Evolutionary conservation across 1,140 invertebrate species (phyloP), one percentile per base, ranked within the genome.

Genomic region (Hyphantria cunea): DNA sequence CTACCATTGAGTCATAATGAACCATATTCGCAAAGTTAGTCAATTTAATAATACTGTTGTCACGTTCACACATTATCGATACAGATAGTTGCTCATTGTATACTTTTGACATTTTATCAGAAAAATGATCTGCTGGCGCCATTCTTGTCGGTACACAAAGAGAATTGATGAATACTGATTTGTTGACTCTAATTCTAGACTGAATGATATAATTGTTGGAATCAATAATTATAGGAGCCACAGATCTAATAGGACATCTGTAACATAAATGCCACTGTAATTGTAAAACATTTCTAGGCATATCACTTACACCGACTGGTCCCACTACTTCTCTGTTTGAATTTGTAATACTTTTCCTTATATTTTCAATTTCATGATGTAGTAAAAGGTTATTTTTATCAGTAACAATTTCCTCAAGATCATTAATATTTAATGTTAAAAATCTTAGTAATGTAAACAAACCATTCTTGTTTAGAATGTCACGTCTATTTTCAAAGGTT

Each of bases 101-200:
- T 13, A 68, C 44, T 68, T 82, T 82, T 37, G 68, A 55, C 25
- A 63, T 60, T 64, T 84, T 76, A 58, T 76, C 86, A 41, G 66
- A 76, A 52, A 78, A 80, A 66, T 76, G 80, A 41, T 82, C 64
- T 13, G 76, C 68, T 33, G 86, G 80, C 42, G 84, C 78, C 78
- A 86, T 88, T 58, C 86, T 83, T 10, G 90, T 87, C 31, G 88
- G 86, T 25, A 92, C 71, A 68, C 68, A 82, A 5, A 92, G 65
- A 31, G 87, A 84, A 60, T 89, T 90, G 14, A 92, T 71, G 68
- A 92, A 89, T 33, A 91, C 76, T 33, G 89, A 86, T 73, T 90
- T 91, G 62, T 83, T 81, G 17, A 74, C 70, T 75, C 82, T 91
- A 25, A 92, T 60, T 63, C 76, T 84, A 15, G 79, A 76, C 59